A percentile compares a stretch with the other conserved stretches of the same genome.
phyloP scores from a whole-genome alignment of 2,797 vertebrate species.

The Gymnodraco acuticeps region DNA sequence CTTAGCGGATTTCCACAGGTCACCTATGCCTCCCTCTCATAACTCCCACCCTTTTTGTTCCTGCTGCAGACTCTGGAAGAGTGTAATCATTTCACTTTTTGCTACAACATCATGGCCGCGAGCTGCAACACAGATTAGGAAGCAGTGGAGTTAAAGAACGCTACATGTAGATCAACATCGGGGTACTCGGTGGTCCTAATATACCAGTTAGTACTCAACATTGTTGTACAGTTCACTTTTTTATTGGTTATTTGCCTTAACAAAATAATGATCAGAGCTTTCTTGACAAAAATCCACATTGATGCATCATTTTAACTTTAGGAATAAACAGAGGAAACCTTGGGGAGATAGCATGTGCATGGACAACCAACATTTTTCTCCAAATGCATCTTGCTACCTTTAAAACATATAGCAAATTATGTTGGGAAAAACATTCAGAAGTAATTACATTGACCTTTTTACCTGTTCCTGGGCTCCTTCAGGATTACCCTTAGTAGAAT shows the following conservation, averaged over 20 bases:
- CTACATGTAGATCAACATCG: neutral
- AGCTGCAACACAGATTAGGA: constrained; percentile 7
- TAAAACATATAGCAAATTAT: no score
- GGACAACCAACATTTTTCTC: neutral
- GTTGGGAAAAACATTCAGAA: neutral
- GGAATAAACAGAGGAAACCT: neutral
- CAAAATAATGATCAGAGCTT: neutral
- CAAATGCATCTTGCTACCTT: neutral
- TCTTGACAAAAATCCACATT: neutral
- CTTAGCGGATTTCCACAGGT: constrained; percentile 68
- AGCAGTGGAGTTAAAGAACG: neutral
- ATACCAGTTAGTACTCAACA: neutral
- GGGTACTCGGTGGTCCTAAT: neutral
- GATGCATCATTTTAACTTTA: neutral
- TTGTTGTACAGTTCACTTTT: neutral
- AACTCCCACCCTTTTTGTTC: neutral
- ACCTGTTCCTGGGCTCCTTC: neutral
- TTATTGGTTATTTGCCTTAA: neutral
- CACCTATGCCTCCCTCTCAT: constrained; percentile 20
- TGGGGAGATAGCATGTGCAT: neutral
- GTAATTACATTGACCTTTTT: neutral
- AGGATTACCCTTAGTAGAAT: neutral
- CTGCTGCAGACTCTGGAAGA: constrained; percentile 30
- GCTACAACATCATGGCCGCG: neutral
- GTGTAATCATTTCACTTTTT: constrained; percentile 48